A percentile compares a stretch with the other conserved stretches of the same genome.
phyloP scores from a whole-genome alignment of 1,140 invertebrate species.

The Ericerus pela region DNA sequence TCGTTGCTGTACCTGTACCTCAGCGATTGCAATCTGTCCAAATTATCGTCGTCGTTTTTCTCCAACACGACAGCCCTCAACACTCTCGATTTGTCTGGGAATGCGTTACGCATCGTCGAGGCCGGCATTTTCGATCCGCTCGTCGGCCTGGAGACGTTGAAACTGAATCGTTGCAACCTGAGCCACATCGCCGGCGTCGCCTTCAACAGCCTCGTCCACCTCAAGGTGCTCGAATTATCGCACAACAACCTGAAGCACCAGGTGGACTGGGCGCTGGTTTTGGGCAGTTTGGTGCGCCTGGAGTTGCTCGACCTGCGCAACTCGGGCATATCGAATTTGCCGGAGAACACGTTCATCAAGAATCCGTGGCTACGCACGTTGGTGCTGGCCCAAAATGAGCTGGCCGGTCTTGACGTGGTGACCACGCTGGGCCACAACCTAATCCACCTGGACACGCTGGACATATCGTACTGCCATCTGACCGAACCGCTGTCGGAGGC shows the following conservation, averaged over 20 bases:
- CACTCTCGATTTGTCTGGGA: conserved; percentile 50
- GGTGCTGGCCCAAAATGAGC: conserved; percentile 46
- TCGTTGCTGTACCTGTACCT: conserved; percentile 50
- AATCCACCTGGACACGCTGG: conserved; percentile 46
- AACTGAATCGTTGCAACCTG: conserved; percentile 47
- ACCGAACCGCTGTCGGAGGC: conserved; percentile 46
- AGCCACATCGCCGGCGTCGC: conserved; percentile 39
- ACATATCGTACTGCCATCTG: conserved; percentile 52
- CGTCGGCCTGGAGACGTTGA: conserved; percentile 45
- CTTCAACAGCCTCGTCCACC: conserved; percentile 40
- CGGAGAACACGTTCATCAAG: conserved; percentile 46
- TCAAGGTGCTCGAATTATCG: conserved; percentile 46
- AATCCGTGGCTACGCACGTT: conserved; percentile 47
- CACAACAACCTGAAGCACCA: conserved; percentile 39
- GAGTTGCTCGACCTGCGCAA: conserved; percentile 48
- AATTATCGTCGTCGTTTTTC: conserved; percentile 46
- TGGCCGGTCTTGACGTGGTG: conserved; percentile 45
- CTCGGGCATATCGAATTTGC: conserved; percentile 42
- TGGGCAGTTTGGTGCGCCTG: conserved; percentile 40
- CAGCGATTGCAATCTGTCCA: conserved; percentile 42
- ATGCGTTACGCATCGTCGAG: conserved; percentile 42
- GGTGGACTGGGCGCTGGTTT: conserved; percentile 42
- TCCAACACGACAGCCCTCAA: conserved; percentile 46
- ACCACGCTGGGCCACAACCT: conserved; percentile 47
- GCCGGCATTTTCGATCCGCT: conserved; percentile 44